Evolutionary conservation across 2,888 invertebrate genomes (phyloP), one percentile per base, ranked within the genome.

Genomic region (Habrosyne pyritoides): DNA sequence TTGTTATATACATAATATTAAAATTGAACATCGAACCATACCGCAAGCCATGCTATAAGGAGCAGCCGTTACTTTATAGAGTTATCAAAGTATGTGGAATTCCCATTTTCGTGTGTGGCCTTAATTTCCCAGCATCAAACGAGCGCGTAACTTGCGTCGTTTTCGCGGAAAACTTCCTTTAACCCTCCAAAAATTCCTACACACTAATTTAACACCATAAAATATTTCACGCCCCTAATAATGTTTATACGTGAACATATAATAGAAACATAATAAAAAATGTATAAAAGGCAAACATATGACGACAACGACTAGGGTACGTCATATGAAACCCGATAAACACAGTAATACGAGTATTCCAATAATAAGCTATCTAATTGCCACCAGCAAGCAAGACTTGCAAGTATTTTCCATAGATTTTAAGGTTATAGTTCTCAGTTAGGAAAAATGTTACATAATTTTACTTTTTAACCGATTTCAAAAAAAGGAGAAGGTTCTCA

Each of bases 71-170:
- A 53, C 54, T 53, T 21, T 53, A 48, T 26, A 52, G 53, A 36
- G 30, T 73, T 72, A 69, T 69, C 61, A 75, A 79, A 77, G 76
- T 77, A 77, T 79, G 74, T 77, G 72, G 72, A 75, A 81, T 79
- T 70, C 66, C 60, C 73, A 76, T 79, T 72, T 77, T 77, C 73
- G 63, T 74, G 74, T 73, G 72, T 72, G 70, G 68, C 77, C 76
- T 75, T 79, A 82, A 84, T 84, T 76, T 73, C 12, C 60, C 66
- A 73, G 72, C 78, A 76, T 75, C 75, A 81, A 77, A 79, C 78
- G 74, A 76, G 77, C 72, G 70, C 62, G 61, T 75, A 85, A 86
- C 79, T 85, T 81, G 69, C 65, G 69, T 80, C 79, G 77, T 83
- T 86, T 83, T 67, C 69, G 72, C 60, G 64, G 64, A 63, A 80